These are phyloP conservation scores for Pipistrellus pygmaeus DNA, from an alignment of 2,797 vertebrate genomes.

Conservation along the genomic window DNA sequence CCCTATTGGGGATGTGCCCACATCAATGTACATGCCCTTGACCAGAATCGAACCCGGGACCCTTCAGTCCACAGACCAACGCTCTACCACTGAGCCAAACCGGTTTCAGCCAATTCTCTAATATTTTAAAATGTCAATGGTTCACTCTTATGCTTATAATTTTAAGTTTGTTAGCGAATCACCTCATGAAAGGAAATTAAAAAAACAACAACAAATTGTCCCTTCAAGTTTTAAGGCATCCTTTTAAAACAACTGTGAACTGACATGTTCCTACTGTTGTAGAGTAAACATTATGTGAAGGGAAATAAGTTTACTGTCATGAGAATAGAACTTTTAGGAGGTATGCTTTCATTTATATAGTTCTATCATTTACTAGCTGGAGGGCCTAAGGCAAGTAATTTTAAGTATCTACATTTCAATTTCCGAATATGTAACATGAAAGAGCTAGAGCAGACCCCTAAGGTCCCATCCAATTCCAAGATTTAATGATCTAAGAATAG, in stretches of 20 bases:
- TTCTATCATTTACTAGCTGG: slow-evolving; percentile 3
- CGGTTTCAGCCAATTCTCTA: background rate
- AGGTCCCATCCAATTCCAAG: slow-evolving; percentile 59
- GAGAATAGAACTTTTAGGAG: slow-evolving; percentile 46
- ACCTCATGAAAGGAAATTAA: background rate
- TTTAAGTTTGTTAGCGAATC: background rate
- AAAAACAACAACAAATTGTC: background rate
- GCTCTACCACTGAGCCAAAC: no score
- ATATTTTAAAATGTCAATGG: background rate
- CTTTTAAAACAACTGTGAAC: background rate
- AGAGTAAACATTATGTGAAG: slow-evolving; percentile 21
- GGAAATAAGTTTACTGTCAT: background rate
- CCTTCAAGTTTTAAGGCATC: background rate
- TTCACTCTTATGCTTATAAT: background rate
- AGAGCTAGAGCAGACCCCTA: slow-evolving; percentile 37
- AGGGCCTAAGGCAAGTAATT: slow-evolving; percentile 67
- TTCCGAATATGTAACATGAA: slow-evolving; percentile 57
- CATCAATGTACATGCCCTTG: no score
- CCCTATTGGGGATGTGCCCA: no score
- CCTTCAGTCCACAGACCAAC: no score
- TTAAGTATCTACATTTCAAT: slow-evolving; percentile 68
- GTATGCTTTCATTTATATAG: slow-evolving; percentile 43
- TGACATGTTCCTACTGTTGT: background rate
- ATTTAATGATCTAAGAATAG: slow-evolving; percentile 67
- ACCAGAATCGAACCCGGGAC: no score